A percentile compares a stretch with the other conserved stretches of the same genome.
These are phyloP conservation scores for Polypedilum pembai DNA, from an alignment of 1,140 invertebrate species.

Conservation along the genomic window DNA sequence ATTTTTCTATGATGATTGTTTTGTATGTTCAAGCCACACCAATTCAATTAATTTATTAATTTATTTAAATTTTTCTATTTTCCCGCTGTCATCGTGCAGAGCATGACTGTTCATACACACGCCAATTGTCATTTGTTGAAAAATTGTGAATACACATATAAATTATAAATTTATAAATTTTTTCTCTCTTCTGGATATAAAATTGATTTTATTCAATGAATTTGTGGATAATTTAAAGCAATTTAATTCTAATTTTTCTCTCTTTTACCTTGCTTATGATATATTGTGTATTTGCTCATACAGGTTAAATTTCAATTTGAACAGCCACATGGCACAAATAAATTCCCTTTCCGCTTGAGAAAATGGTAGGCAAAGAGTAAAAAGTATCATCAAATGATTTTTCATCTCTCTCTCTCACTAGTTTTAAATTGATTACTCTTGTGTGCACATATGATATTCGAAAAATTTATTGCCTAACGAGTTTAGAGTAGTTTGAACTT, in stretches of 20 bases:
- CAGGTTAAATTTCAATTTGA: background rate
- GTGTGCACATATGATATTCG: too few relatives aligned
- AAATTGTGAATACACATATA: too few relatives aligned
- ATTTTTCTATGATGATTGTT: background rate
- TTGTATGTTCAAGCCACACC: background rate
- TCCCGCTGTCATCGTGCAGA: background rate
- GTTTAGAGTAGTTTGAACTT: too few relatives aligned
- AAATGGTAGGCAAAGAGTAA: too few relatives aligned
- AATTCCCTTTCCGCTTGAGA: background rate
- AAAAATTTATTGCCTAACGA: too few relatives aligned
- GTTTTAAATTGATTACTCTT: too few relatives aligned
- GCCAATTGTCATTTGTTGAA: background rate
- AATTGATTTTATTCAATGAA: background rate
- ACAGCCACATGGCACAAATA: background rate
- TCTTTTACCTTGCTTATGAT: background rate
- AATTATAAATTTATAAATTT: conserved; percentile 6
- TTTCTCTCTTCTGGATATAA: background rate
- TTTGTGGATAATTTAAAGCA: conserved; percentile 7
- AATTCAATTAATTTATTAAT: conserved; percentile 15
- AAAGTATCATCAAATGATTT: too few relatives aligned
- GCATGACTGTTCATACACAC: background rate
- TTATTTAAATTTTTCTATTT: background rate
- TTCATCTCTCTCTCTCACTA: too few relatives aligned
- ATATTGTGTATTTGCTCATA: background rate
- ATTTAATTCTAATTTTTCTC: conserved; percentile 3